Base-by-base conservation (phyloP, 2,797 vertebrate species). In the Manis javanica region DNA sequence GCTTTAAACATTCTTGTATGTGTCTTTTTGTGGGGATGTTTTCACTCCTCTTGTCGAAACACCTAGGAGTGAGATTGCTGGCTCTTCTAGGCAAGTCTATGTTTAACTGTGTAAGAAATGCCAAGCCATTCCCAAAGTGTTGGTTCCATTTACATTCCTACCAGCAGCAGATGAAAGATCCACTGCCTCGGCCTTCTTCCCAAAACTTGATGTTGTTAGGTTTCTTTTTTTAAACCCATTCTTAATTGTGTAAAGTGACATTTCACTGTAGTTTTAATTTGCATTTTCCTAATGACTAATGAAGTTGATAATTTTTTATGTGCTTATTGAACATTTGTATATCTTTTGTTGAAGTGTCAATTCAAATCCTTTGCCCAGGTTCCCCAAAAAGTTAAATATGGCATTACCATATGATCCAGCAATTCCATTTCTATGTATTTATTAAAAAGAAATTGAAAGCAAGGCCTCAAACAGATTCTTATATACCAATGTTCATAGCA, bases 71-170 rank as follows among this genome's bases (percentile, higher is more conserved):
- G 42, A 24, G 64, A 87, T 72, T 87, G 23, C 18, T 71, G 77
- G 7, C n/a, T 94, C 21, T 68, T 19, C 26, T n/a, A 46, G 29
- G 34, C 18, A 72, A 49, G 26, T 37, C 11, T 53, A 74, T 39
- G n/a, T 77, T 95, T 81, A 79, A 39, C n/a, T 61, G 89, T 64
- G n/a, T 46, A 84, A 74, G 55, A 92, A 83, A 89, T 46, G 7
- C 14, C 31, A 61, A 42, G n/a, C 21, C 68, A 6, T 63, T 87
- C 69, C 69, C 61, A 63, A 78, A 49, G 5, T 46, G 7, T 63
- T 21, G 42, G 14, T 49, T 29, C 15, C 8, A 42, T 59, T 90
- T 64, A 87, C 12, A 23, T 51, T 83, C 75, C 51, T 26, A 46
- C 2, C 7, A 84, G 21, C 16, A 57, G 39, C 83, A n/a, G 9